Base-by-base conservation (phyloP, 2,797 vertebrate genomes). In the Limosa lapponica region DNA sequence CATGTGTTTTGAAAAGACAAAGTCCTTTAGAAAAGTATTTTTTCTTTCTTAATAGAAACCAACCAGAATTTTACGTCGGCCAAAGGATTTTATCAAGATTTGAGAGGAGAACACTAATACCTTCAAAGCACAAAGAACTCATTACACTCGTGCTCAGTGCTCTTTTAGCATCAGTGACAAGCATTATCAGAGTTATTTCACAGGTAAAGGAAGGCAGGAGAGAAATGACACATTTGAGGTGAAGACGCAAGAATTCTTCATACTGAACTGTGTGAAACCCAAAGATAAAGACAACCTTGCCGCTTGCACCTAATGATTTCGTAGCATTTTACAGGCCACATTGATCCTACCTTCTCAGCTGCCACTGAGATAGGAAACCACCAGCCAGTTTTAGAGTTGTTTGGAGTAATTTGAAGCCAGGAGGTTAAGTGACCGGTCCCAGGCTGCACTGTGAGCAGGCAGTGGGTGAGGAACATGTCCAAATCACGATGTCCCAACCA, bases 21-120 rank as follows among this genome's bases (percentile, higher is more conserved):
- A 82, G 91, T 85, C 86, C 55, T 94, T 80, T 37, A 69, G 43
- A 96, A 96, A 97, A 95, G 86, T 19, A 32, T 61, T 90, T 89
- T 95, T 95, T 89, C 71, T 94, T 88, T 89, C 73, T 54, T 57
- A 94, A 90, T 34, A 75, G 84, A 95, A 96, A 89, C 55, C 86
- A 97, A 94, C 13, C 41, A 66, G 74, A 88, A 57, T 96, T 96
- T 87, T 95, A 77, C 44, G 81, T 91, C 57, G 41, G 79, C 91
- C 81, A 93, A 94, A 79, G 84, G 55, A 92, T 96, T 96, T 97
- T 94, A 97, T 84, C 85, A 82, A 92, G 81, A 90, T 96, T 96
- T 92, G 96, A 95, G 87, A 95, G 89, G 69, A 96, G 89, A 96
- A 89, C 71, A 82, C 59, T 43, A 87, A 70, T 67, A 96, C 65